Percentiles rank a stretch among this genome's conserved stretches.
These are phyloP conservation scores for Melanotaenia boesemani DNA, from an alignment of 2,797 vertebrate species.

Conservation along the genomic window DNA sequence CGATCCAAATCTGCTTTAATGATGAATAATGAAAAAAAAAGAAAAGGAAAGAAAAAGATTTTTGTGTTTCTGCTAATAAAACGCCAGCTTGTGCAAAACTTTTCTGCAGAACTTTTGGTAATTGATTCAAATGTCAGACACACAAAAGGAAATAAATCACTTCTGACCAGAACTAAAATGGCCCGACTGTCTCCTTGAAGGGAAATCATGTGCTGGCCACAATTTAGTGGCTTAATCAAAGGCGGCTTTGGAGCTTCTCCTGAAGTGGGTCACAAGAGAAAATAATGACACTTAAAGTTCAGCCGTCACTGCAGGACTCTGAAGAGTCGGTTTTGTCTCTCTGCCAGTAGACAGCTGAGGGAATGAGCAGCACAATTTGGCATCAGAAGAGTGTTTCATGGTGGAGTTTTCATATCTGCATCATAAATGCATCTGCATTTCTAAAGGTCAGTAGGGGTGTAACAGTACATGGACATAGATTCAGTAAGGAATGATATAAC, in stretches of 20 bases:
- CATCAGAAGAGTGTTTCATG: constrained; percentile 9
- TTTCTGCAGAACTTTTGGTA: neutral
- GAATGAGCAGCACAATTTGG: constrained; percentile 26
- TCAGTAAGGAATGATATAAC: too few species aligned
- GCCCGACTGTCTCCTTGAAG: constrained; percentile 8
- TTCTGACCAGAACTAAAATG: constrained; percentile 4
- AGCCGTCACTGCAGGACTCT: constrained; percentile 37
- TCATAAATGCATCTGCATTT: constrained; percentile 39
- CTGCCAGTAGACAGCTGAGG: constrained; percentile 38
- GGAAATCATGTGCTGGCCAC: neutral
- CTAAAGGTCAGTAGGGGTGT: constrained; percentile 5
- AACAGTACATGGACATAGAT: too few species aligned
- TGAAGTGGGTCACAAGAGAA: constrained; percentile 8
- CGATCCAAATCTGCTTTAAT: too few species aligned
- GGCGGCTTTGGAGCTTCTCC: constrained; percentile 33
- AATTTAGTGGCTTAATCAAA: constrained; percentile 23
- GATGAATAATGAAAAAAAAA: too few species aligned
- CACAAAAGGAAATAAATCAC: constrained; percentile 31
- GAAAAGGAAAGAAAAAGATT: too few species aligned
- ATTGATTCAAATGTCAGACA: constrained; percentile 52
- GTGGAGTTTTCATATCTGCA: constrained; percentile 20
- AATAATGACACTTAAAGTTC: constrained; percentile 39
- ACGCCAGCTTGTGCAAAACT: neutral
- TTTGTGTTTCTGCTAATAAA: too few species aligned
- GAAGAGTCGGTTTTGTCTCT: constrained; percentile 25